Evolutionary conservation across 2,888 invertebrate genomes (phyloP).

Genomic region (Tubiluchus corallicola): DNA sequence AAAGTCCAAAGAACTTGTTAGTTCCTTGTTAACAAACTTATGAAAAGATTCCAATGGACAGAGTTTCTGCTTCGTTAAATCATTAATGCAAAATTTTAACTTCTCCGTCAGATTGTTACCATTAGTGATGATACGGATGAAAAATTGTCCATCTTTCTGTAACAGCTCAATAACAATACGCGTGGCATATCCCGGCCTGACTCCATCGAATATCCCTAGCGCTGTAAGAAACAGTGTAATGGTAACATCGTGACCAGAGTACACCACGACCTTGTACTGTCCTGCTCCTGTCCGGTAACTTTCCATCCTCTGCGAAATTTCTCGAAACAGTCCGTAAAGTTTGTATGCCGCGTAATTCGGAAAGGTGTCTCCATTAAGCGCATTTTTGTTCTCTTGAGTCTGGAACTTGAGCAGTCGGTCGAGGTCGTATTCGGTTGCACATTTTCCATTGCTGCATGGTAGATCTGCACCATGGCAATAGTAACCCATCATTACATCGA

Average conservation of each 20-base stretch:
- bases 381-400: too few relatives aligned
- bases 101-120: slow-evolving; percentile 71
- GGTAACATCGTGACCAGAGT: slow-evolving; percentile 82
- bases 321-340: slow-evolving; percentile 62
- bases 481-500: slow-evolving; percentile 63
- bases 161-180: slow-evolving; percentile 69
- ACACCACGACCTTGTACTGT: slow-evolving; percentile 52
- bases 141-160: slow-evolving; percentile 40
- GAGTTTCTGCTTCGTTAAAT: too few relatives aligned
- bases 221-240: slow-evolving; percentile 62
- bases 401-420: too few relatives aligned
- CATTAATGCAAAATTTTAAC: too few relatives aligned
- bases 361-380: too few relatives aligned
- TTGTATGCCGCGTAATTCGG: too few relatives aligned
- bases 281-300: too few relatives aligned
- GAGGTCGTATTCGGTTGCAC: too few relatives aligned
- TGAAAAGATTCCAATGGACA: too few relatives aligned
- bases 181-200: slow-evolving; percentile 60
- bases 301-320: too few relatives aligned
- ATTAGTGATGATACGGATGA: slow-evolving; percentile 62
- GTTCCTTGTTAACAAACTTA: too few relatives aligned
- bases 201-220: slow-evolving; percentile 44
- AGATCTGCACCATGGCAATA: slow-evolving; percentile 62
- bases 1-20: too few relatives aligned
- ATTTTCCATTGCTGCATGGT: slow-evolving; percentile 50